Percentiles rank a stretch among this genome's conserved stretches.
Evolutionary conservation across 2,113 vertebrate species (phyloP).

Genomic region (Oreochromis niloticus): DNA sequence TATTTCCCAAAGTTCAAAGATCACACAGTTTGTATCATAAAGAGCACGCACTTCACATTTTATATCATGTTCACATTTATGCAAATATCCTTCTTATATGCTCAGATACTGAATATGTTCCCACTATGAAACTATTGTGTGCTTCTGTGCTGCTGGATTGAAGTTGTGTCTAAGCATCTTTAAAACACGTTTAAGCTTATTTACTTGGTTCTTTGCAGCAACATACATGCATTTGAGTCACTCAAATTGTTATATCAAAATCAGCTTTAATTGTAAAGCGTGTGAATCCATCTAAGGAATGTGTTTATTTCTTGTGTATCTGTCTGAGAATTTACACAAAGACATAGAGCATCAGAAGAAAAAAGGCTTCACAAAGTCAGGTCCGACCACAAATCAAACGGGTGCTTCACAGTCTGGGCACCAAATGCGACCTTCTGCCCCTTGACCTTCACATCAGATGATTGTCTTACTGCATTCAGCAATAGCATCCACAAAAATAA

Average conservation of each 20-base stretch:
- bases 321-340: background rate
- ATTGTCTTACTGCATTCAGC: background rate
- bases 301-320: background rate
- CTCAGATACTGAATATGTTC: background rate
- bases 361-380: background rate
- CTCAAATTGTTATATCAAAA: rapidly evolving
- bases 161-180: background rate
- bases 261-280: background rate
- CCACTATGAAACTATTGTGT: background rate
- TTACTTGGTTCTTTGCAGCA: background rate
- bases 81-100: no score
- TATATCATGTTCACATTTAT: background rate
- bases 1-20: background rate
- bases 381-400: background rate
- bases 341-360: background rate
- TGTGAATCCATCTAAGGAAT: background rate
- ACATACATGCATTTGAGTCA: background rate
- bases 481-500: background rate
- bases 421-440: background rate
- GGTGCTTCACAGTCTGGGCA: background rate
- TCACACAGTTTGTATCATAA: background rate
- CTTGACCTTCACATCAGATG: background rate
- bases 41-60: background rate
- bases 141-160: background rate
- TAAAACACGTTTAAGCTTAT: background rate